Percentiles rank a stretch among this genome's conserved stretches.
Evolutionary conservation across 2,797 vertebrate species (phyloP).

Genomic region (Esox lucius): DNA sequence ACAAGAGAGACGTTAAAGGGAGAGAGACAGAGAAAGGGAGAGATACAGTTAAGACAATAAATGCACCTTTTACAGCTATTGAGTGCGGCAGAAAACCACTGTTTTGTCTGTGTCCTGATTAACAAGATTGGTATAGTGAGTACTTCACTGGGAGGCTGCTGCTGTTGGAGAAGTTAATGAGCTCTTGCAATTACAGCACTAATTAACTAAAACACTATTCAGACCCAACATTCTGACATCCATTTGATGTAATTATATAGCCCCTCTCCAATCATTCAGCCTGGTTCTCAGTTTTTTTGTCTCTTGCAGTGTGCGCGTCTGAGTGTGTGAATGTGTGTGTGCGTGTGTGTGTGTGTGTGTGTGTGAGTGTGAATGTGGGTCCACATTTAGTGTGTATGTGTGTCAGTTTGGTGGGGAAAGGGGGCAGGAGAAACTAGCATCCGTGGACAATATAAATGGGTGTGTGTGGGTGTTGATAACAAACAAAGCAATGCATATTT

Average conservation of each 20-base stretch:
- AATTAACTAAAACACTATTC: constrained; percentile 90
- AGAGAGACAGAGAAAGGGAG: background rate
- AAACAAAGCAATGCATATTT: background rate
- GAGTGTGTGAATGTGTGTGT: constrained; percentile 13
- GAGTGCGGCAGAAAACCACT: constrained; percentile 3
- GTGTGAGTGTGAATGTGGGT: constrained; percentile 13
- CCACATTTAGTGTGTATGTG: constrained; percentile 9
- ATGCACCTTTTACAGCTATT: background rate
- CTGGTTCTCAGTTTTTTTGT: constrained; percentile 72
- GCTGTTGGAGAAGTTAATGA: constrained; percentile 80
- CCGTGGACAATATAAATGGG: background rate
- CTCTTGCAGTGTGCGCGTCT: constrained; percentile 11
- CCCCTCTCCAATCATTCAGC: constrained; percentile 80
- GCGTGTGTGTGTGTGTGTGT: constrained; percentile 2
- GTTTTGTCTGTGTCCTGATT: background rate
- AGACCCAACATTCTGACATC: constrained; percentile 87
- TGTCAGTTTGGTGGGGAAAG: constrained; percentile 18
- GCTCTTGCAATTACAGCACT: constrained; percentile 85
- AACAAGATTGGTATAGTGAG: background rate
- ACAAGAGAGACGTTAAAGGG: constrained; percentile 6
- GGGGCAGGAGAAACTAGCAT: no score
- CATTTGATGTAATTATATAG: constrained; percentile 87
- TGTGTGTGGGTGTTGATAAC: background rate
- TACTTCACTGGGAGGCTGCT: constrained; percentile 39
- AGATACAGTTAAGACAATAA: background rate